Conservation (phyloP, 2,113 vertebrate species). For the Oreochromis spilurus region DNA sequence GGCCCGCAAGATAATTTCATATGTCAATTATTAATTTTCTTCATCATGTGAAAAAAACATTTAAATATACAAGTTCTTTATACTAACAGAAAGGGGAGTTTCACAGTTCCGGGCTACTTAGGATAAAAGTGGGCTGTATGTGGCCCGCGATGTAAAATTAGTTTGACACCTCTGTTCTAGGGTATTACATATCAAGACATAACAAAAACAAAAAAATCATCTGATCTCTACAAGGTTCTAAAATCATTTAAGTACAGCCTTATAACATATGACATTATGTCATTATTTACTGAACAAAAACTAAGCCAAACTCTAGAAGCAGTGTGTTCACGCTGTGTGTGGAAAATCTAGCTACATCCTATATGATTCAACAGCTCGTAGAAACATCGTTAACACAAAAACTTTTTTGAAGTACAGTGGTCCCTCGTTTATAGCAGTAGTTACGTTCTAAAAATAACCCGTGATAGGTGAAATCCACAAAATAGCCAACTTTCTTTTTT, state of each 20-base stretch:
- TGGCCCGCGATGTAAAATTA: accelerated
- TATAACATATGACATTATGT: not conserved
- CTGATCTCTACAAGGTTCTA: not conserved
- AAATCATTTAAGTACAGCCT: not conserved
- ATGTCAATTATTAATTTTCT: not conserved
- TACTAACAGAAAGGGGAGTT: not conserved
- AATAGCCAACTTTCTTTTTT: not conserved
- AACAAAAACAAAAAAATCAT: not conserved
- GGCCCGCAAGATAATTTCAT: not conserved
- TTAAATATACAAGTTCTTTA: not conserved
- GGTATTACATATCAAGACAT: not conserved
- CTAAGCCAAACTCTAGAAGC: not conserved
- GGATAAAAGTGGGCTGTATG: not conserved
- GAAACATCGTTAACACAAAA: not conserved
- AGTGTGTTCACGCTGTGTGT: not conserved
- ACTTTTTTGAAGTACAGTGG: not conserved
- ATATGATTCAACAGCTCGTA: not conserved
- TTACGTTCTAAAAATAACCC: not conserved
- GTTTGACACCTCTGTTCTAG: accelerated
- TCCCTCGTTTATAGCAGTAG: accelerated
- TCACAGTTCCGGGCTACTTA: not conserved
- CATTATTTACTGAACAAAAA: not conserved
- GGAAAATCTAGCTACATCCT: not conserved
- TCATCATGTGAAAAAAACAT: not conserved
- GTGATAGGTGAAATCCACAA: accelerated